Conservation (phyloP, 1,140 invertebrate genomes). For the Pemphigus obesinymphae region DNA sequence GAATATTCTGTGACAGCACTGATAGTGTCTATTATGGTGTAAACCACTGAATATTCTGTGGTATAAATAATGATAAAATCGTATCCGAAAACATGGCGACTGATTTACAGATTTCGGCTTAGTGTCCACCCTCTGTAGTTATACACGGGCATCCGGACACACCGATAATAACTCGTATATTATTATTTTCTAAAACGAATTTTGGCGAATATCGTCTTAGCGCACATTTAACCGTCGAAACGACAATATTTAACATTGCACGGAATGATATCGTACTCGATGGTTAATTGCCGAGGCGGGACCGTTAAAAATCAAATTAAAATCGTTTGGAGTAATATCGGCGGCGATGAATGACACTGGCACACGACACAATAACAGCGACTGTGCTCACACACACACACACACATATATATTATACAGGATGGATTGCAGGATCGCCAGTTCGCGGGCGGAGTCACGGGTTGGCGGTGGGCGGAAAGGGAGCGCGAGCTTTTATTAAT, state of each 20-base stretch:
- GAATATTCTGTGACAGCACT: no score
- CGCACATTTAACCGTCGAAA: no score
- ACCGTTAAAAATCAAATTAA: background rate
- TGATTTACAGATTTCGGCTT: no score
- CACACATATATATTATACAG: background rate
- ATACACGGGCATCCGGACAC: no score
- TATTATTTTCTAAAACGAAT: no score
- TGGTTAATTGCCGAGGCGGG: constrained; percentile 1
- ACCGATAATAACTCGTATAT: no score
- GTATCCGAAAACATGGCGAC: no score
- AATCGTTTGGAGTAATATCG: background rate
- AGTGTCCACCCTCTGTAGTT: no score
- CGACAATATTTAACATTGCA: background rate
- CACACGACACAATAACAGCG: background rate
- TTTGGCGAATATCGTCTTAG: no score
- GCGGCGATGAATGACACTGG: background rate
- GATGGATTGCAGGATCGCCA: background rate
- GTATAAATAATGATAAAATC: no score
- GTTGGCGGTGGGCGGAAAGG: background rate
- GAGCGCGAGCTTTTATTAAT: constrained; percentile 33
- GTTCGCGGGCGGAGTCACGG: background rate
- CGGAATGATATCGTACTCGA: background rate
- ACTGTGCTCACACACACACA: background rate
- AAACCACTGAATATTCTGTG: no score
- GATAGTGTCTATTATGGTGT: no score